Base-by-base conservation (phyloP, 2,797 vertebrate species). In the Adelosebastes latens region DNA sequence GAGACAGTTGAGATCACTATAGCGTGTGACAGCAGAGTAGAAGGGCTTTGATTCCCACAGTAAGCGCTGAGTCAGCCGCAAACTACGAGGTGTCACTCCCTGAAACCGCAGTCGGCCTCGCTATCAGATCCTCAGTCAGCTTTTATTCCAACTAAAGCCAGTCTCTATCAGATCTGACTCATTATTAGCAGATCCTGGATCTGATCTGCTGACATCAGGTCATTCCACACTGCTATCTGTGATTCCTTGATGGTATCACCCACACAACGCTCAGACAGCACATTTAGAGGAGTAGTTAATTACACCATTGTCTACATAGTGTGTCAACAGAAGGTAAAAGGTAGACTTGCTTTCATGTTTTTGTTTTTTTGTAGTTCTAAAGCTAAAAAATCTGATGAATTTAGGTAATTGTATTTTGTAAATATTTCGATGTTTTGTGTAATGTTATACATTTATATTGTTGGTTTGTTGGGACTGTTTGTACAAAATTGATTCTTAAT, bases 1-100 rank as follows among this genome's bases (percentile, higher is more conserved):
- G 88, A 87, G 85, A 87, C 87, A 74, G 84, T 86, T 89, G 84
- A 91, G 86, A 82, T 88, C 87, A 78, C 87, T 86, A 74, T 84
- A 93, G 82, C 90, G 91, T 93, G 90, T 85, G 90, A 95, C 86
- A 86, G 77, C 69, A 61, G 58, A 90, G 87, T 91, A 82, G 78
- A 82, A 83, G 71, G 64, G 52, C 80, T 90, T 82, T 79, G 88
- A 94, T 96, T 96, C 95, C 95, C 96, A 96, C 94, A 95, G 92
- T 78, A 96, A 96, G 80, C 59, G 92, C 93, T 86, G 90, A 95
- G 89, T 96, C 94, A 95, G 94, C 89, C 4, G 24, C 79, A 68
- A 66, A 68, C 87, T 64, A 60, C 46, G 5, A 52, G 88, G 55
- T 73, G 88, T 93, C 90, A 80, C 87, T 91, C 88, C 87, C 89